phyloP scores from a whole-genome alignment of 1,140 invertebrate genomes.

The Limonius californicus region DNA sequence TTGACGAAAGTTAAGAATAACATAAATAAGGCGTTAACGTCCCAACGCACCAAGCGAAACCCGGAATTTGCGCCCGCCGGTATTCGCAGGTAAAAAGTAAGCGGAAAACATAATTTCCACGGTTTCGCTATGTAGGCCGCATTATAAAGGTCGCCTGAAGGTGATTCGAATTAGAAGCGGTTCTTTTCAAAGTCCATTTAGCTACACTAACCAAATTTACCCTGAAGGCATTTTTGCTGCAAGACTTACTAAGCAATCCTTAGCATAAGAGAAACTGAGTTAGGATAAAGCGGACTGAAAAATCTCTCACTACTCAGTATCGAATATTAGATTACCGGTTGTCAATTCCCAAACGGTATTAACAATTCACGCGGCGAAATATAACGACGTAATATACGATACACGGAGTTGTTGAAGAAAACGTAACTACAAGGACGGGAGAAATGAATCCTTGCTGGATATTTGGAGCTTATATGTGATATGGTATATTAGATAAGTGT shows the following conservation, averaged over 20 bases:
- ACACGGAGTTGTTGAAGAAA: slow-evolving; percentile 12
- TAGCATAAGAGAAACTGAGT: no score
- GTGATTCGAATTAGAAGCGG: background rate
- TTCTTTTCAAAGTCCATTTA: background rate
- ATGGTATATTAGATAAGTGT: slow-evolving; percentile 37
- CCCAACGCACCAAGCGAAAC: background rate
- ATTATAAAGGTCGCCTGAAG: background rate
- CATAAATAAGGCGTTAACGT: slow-evolving; percentile 3
- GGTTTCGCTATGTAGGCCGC: background rate
- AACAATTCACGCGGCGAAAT: slow-evolving; percentile 8
- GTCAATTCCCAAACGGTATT: slow-evolving; percentile 7
- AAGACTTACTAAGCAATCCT: background rate
- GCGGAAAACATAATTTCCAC: background rate
- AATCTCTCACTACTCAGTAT: no score
- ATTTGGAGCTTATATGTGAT: slow-evolving; percentile 33
- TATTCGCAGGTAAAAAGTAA: no score
- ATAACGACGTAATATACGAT: background rate
- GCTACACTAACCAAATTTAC: background rate
- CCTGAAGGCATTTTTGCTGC: no score
- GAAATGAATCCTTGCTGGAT: slow-evolving; percentile 27
- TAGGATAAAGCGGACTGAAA: no score
- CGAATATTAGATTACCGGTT: background rate
- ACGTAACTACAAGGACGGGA: slow-evolving; percentile 4
- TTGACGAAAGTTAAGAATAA: slow-evolving; percentile 10
- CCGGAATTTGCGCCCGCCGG: no score